phyloP scores from a whole-genome alignment of 2,888 invertebrate species.

The Heliconius hortense region DNA sequence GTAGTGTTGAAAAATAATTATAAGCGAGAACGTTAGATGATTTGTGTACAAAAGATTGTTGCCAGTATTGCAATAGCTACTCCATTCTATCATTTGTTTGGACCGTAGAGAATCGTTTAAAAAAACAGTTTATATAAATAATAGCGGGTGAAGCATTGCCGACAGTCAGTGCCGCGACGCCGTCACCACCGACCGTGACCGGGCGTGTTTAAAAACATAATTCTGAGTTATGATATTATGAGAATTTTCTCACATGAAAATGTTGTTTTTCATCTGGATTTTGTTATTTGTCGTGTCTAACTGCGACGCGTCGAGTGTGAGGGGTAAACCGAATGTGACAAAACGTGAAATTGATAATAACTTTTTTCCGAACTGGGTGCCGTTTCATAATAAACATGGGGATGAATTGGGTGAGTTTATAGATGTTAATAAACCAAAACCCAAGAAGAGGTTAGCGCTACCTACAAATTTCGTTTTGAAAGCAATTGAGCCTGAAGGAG shows the following conservation, averaged over 20 bases:
- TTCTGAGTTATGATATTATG: conserved; percentile 49
- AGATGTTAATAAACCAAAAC: conserved; percentile 60
- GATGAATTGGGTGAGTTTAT: conserved; percentile 68
- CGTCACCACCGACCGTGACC: conserved; percentile 51
- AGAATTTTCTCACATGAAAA: conserved; percentile 44
- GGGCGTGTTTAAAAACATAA: conserved; percentile 43
- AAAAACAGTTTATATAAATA: conserved; percentile 77
- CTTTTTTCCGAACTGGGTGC: conserved; percentile 75
- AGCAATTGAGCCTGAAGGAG: conserved; percentile 61
- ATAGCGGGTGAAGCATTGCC: conserved; percentile 63
- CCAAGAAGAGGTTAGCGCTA: conserved; percentile 68
- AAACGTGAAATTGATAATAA: conserved; percentile 61
- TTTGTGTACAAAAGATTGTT: conserved; percentile 13
- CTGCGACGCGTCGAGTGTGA: conserved; percentile 57
- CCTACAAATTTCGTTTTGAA: conserved; percentile 65
- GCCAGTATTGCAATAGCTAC: conserved; percentile 50
- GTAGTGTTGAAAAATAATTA: conserved; percentile 10
- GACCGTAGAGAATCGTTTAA: conserved; percentile 68
- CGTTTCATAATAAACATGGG: conserved; percentile 72
- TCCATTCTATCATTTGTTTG: conserved; percentile 53
- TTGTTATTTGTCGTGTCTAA: conserved; percentile 48
- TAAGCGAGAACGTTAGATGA: not conserved
- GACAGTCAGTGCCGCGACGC: conserved; percentile 68
- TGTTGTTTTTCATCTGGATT: conserved; percentile 44
- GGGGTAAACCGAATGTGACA: conserved; percentile 61